A percentile compares a stretch with the other conserved stretches of the same genome.
phyloP scores from a whole-genome alignment of 1,140 invertebrate species.

The Venturia canescens region DNA sequence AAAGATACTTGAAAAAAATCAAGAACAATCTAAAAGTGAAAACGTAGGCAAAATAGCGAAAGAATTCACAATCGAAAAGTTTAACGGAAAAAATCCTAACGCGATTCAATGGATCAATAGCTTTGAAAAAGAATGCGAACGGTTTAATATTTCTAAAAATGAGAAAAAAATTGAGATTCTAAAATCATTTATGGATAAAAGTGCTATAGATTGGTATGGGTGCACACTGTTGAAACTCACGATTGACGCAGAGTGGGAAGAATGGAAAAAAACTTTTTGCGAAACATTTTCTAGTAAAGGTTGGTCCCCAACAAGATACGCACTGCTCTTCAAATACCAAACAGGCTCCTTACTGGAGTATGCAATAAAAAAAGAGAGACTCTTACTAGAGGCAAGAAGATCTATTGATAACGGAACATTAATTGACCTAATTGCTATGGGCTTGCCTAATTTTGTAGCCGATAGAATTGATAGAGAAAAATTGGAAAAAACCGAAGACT shows the following conservation, averaged over 20 bases:
- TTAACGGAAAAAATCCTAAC: constrained; percentile 44
- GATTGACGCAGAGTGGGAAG: constrained; percentile 44
- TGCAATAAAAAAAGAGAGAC: constrained; percentile 53
- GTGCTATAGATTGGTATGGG: constrained; percentile 47
- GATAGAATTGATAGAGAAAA: constrained; percentile 47
- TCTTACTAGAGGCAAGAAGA: constrained; percentile 49
- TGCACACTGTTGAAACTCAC: constrained; percentile 47
- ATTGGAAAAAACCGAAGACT: constrained; percentile 18
- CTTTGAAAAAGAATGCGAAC: constrained; percentile 52
- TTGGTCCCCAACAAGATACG: constrained; percentile 46
- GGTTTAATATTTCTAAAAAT: constrained; percentile 42
- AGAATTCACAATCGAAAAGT: constrained; percentile 51
- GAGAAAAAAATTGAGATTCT: constrained; percentile 42
- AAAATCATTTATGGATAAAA: constrained; percentile 43
- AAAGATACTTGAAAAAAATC: constrained; percentile 46
- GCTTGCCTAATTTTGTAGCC: constrained; percentile 46
- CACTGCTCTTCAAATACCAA: constrained; percentile 48
- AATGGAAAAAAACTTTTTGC: constrained; percentile 51
- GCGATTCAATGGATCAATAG: constrained; percentile 49
- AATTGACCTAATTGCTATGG: constrained; percentile 47
- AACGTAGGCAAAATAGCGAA: constrained; percentile 42
- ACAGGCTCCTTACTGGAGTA: constrained; percentile 51
- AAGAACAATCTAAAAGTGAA: constrained; percentile 28
- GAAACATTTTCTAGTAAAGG: constrained; percentile 50
- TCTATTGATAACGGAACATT: constrained; percentile 42